These are phyloP conservation scores for Salminus brasiliensis DNA, from an alignment of 2,113 vertebrate species.

Conservation along the genomic window DNA sequence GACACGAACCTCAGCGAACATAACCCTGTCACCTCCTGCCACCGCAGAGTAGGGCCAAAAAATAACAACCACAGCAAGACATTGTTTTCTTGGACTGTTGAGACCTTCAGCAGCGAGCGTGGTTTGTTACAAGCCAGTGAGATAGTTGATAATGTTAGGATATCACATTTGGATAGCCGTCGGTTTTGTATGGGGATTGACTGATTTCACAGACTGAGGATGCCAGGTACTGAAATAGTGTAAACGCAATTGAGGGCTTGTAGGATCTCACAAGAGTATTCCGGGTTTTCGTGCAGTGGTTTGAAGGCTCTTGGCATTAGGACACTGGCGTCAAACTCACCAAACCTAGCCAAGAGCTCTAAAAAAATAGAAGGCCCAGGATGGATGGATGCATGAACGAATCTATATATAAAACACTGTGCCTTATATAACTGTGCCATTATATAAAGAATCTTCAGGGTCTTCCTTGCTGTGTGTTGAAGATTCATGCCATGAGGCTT, in stretches of 20 bases:
- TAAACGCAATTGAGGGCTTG: not conserved
- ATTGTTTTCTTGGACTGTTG: not conserved
- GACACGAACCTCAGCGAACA: slow-evolving; percentile 14
- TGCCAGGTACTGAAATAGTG: not conserved
- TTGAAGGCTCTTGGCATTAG: too few relatives aligned
- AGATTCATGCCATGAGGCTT: too few relatives aligned
- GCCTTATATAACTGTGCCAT: too few relatives aligned
- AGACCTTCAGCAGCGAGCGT: not conserved
- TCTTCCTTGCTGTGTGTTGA: too few relatives aligned
- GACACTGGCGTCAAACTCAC: too few relatives aligned
- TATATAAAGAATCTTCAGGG: too few relatives aligned
- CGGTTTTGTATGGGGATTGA: not conserved
- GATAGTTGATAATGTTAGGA: not conserved
- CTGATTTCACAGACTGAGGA: not conserved
- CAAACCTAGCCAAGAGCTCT: too few relatives aligned
- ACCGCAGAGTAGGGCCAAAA: not conserved
- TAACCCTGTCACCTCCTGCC: not conserved
- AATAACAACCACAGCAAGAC: not conserved
- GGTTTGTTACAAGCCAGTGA: slow-evolving; percentile 3
- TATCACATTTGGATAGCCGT: not conserved
- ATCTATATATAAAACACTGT: too few relatives aligned
- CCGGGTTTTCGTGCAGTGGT: too few relatives aligned
- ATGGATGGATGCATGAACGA: too few relatives aligned
- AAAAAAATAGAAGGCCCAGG: too few relatives aligned
- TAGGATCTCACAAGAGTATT: too few relatives aligned